A percentile compares a stretch with the other conserved stretches of the same genome.
These are phyloP conservation scores for Teleopsis dalmanni DNA, from an alignment of 1,140 invertebrate genomes.

Conservation along the genomic window DNA sequence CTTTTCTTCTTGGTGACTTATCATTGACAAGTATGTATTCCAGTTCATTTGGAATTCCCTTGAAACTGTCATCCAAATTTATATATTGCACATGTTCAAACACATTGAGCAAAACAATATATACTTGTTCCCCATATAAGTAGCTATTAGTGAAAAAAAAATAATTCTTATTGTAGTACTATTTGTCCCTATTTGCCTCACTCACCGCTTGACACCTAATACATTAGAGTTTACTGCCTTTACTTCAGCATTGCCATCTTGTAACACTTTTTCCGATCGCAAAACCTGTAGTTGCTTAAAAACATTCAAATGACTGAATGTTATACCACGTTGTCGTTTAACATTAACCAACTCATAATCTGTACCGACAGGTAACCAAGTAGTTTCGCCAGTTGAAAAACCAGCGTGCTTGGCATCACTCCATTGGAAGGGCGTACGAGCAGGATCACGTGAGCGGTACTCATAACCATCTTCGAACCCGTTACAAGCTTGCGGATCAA, in stretches of 20 bases:
- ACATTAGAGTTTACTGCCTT: conserved; percentile 31
- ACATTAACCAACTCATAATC: conserved; percentile 51
- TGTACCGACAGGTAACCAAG: conserved; percentile 61
- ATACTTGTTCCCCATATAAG: conserved; percentile 23
- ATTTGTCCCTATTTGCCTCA: not conserved
- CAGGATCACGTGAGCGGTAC: conserved; percentile 48
- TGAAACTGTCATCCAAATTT: conserved; percentile 22
- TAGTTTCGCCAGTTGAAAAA: conserved; percentile 53
- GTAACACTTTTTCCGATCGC: conserved; percentile 28
- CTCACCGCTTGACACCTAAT: conserved; percentile 33
- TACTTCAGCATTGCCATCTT: conserved; percentile 24
- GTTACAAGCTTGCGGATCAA: not conserved
- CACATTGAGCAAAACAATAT: conserved; percentile 33
- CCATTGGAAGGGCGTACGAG: conserved; percentile 64
- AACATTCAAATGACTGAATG: conserved; percentile 27
- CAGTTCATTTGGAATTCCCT: conserved; percentile 21
- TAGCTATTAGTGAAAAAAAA: conserved; percentile 14
- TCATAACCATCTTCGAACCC: conserved; percentile 26
- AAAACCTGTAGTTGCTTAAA: conserved; percentile 33
- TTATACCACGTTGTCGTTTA: conserved; percentile 36
- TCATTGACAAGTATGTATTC: conserved; percentile 31
- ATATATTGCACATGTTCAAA: conserved; percentile 29
- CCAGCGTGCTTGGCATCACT: conserved; percentile 47
- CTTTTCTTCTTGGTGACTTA: conserved; percentile 19
- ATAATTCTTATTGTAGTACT: too few relatives aligned